Evolutionary conservation across 2,888 invertebrate species (phyloP).

Genomic region (Atethmia centrago): DNA sequence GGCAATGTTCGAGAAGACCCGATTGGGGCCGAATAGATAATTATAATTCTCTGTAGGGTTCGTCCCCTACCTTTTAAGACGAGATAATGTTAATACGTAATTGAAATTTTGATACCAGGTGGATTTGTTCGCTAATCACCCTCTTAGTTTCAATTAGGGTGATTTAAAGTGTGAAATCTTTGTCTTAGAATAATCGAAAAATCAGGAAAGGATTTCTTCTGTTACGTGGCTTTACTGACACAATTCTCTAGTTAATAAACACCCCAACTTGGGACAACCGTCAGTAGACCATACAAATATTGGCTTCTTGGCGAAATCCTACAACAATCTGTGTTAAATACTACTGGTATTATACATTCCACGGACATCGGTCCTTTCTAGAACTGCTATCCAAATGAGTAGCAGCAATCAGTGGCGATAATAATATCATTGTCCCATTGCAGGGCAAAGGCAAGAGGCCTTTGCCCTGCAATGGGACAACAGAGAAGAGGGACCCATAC

Average conservation of each 20-base stretch:
- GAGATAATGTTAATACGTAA: constrained; percentile 76
- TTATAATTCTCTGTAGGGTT: constrained; percentile 75
- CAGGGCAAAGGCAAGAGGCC: too few relatives aligned
- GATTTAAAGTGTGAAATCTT: constrained; percentile 58
- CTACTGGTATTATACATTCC: neutral
- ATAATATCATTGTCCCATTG: too few relatives aligned
- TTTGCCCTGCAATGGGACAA: too few relatives aligned
- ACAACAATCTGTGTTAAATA: neutral
- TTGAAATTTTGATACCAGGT: constrained; percentile 74
- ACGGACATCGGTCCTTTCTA: neutral
- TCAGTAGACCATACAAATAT: neutral
- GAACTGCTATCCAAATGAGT: neutral
- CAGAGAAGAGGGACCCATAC: too few relatives aligned
- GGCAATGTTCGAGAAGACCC: constrained; percentile 67
- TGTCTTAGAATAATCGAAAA: constrained; percentile 4
- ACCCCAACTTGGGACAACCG: rapidly evolving
- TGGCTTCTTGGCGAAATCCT: neutral
- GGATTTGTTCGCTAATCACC: constrained; percentile 76
- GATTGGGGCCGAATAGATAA: constrained; percentile 77
- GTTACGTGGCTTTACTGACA: neutral
- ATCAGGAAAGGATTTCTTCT: neutral
- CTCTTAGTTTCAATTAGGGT: constrained; percentile 67
- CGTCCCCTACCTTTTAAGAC: constrained; percentile 69
- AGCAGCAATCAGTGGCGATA: neutral
- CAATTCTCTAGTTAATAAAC: neutral